Conservation (phyloP, 2,113 vertebrate genomes). For the Siniperca chuatsi region DNA sequence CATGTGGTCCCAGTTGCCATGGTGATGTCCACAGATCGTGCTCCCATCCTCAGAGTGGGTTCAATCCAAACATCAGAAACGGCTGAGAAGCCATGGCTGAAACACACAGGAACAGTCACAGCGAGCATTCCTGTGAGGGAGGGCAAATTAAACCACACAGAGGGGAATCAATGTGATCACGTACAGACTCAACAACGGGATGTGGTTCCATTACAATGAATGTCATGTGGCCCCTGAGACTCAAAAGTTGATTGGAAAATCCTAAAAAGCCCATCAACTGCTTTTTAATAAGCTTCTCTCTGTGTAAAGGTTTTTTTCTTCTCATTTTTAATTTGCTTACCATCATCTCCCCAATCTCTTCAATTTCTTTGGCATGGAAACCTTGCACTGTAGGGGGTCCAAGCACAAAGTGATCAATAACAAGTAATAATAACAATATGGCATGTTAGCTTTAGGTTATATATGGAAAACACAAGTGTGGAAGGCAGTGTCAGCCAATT, state of each 20-base stretch:
- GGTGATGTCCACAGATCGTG: conserved; percentile 52
- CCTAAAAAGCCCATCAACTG: background rate
- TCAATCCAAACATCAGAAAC: conserved; percentile 46
- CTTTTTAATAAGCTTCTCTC: background rate
- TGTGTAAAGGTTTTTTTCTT: background rate
- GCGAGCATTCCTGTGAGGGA: conserved; percentile 34
- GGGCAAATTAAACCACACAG: conserved; percentile 36
- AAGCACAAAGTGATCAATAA: background rate
- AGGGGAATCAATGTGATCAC: conserved; percentile 33
- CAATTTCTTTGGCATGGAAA: background rate
- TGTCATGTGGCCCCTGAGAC: conserved; percentile 37
- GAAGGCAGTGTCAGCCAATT: background rate
- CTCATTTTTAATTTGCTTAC: background rate
- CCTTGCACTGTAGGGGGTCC: background rate
- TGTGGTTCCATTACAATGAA: background rate
- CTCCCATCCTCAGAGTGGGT: conserved; percentile 28
- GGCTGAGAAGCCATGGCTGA: background rate
- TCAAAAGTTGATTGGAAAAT: conserved; percentile 26
- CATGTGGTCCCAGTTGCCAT: conserved; percentile 52
- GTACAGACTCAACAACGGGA: conserved; percentile 10
- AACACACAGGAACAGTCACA: conserved; percentile 17
- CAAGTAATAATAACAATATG: background rate
- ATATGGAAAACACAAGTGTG: background rate
- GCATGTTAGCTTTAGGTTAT: background rate
- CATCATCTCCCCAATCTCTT: background rate